Evolutionary conservation across 2,113 vertebrate species (phyloP).

Genomic region (Toxostoma redivivum): DNA sequence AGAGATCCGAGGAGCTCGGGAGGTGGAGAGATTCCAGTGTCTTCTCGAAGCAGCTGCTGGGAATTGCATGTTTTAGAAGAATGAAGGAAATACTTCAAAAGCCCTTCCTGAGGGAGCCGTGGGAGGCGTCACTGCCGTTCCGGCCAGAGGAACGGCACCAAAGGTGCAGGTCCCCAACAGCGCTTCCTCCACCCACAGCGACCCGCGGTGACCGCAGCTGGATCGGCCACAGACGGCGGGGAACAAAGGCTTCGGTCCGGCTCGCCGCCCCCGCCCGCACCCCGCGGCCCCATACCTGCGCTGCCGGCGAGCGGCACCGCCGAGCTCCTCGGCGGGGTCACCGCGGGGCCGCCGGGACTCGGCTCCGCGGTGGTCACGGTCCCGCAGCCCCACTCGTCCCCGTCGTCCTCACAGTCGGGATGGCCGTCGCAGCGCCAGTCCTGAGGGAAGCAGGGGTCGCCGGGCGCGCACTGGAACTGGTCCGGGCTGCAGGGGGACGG

Average conservation of each 20-base stretch:
- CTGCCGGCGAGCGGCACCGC: neutral
- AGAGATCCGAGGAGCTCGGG: neutral
- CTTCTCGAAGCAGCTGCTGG: neutral
- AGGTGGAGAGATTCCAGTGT: rapidly evolving
- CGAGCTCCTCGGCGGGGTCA: neutral
- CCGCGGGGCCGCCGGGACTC: neutral
- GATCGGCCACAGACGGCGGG: rapidly evolving
- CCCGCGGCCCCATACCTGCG: neutral
- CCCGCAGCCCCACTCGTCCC: neutral
- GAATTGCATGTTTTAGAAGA: neutral
- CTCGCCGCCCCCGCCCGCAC: neutral
- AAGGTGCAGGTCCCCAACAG: neutral
- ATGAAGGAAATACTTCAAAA: neutral
- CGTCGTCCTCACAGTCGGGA: neutral
- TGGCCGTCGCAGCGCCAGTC: constrained; percentile 31
- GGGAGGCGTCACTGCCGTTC: neutral
- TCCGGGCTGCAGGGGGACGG: neutral
- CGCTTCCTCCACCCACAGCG: neutral
- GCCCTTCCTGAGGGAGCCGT: neutral
- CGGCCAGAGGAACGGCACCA: neutral
- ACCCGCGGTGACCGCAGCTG: neutral
- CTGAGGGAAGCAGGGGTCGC: neutral
- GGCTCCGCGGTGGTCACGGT: neutral
- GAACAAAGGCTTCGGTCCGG: neutral
- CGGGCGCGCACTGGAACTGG: neutral